Evolutionary conservation across 2,113 vertebrate genomes (phyloP).

Genomic region (Phylloscopus trochilus): DNA sequence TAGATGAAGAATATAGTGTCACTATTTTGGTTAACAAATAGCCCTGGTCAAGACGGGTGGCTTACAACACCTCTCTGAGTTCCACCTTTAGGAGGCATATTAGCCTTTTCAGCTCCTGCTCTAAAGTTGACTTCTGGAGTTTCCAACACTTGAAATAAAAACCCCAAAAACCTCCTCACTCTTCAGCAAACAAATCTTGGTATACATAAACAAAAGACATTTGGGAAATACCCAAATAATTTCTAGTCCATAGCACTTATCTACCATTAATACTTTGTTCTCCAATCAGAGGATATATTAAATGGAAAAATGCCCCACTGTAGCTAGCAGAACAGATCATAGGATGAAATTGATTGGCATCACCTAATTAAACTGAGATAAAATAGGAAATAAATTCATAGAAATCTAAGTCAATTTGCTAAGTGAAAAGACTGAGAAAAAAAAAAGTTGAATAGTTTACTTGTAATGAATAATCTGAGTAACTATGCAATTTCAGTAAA

Average conservation of each 20-base stretch:
- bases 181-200: neutral
- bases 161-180: too few relatives aligned
- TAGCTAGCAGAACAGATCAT: neutral
- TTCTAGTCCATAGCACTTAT: neutral
- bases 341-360: neutral
- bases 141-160: neutral
- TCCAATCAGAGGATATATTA: neutral
- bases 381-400: neutral
- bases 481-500: neutral
- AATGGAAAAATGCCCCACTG: neutral
- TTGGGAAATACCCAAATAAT: neutral
- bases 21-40: constrained; percentile 29
- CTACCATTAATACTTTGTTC: neutral
- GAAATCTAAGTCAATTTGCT: neutral
- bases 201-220: neutral
- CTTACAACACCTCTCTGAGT: neutral
- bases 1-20: constrained; percentile 17
- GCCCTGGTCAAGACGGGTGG: neutral
- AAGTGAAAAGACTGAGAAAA: neutral
- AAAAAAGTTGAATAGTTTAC: neutral
- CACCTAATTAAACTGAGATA: neutral
- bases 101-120: neutral
- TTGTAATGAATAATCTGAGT: neutral
- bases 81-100: neutral
- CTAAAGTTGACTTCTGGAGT: neutral